Percentiles rank a stretch among this genome's conserved stretches.
Conservation (phyloP, 2,113 vertebrate species). For the Rhinogobius similis region DNA sequence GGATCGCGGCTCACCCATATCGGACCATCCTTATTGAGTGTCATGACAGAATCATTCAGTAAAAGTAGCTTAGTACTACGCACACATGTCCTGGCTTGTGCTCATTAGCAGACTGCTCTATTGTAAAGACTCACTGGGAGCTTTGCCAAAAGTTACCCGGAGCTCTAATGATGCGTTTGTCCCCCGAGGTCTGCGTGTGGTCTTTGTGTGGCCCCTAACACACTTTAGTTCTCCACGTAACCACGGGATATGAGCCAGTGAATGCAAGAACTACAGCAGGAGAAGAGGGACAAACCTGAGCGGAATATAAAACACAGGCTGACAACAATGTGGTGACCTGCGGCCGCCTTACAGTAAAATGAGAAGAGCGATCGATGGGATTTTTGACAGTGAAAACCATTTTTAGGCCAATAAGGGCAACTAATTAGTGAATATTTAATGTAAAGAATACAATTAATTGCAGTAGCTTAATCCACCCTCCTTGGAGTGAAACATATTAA, state of each 20-base stretch:
- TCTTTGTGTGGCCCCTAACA: slow-evolving; percentile 5
- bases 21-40: no score
- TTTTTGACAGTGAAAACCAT: neutral
- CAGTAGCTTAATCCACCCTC: no score
- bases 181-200: slow-evolving; percentile 2
- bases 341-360: neutral
- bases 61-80: no score
- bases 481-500: no score
- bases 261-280: slow-evolving; percentile 9
- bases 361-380: neutral
- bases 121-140: slow-evolving; percentile 17
- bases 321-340: neutral
- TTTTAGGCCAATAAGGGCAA: no score
- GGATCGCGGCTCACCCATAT: no score
- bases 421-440: no score
- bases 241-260: slow-evolving; percentile 30
- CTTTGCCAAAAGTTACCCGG: slow-evolving; percentile 21
- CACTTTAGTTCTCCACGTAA: slow-evolving; percentile 9
- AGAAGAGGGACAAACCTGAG: slow-evolving; percentile 5
- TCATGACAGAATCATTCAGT: no score
- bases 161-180: slow-evolving; percentile 35
- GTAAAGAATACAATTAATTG: no score
- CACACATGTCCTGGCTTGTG: neutral
- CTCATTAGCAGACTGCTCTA: slow-evolving; percentile 24
- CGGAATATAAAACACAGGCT: neutral